Conservation (phyloP, 2,113 vertebrate species). For the Panurus biarmicus region DNA sequence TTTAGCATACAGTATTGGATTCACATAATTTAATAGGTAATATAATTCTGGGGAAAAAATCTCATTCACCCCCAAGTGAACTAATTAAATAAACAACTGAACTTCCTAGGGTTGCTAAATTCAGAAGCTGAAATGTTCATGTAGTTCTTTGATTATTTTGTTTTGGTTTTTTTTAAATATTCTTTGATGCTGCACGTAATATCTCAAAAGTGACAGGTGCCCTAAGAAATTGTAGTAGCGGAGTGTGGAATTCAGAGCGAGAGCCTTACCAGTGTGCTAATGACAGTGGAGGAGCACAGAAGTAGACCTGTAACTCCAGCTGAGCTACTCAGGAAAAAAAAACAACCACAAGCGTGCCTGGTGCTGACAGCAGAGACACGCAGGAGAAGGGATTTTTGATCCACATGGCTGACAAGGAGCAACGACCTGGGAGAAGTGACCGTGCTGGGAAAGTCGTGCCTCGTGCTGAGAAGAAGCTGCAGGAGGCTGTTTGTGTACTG, state of each 20-base stretch:
- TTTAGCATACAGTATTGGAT: neutral
- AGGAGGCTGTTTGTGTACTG: constrained; percentile 76
- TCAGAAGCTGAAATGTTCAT: neutral
- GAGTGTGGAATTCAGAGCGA: constrained; percentile 67
- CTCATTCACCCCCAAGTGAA: neutral
- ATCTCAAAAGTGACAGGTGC: constrained; percentile 25
- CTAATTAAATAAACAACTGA: constrained; percentile 53
- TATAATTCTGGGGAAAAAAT: neutral
- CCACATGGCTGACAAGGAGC: neutral
- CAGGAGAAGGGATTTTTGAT: neutral
- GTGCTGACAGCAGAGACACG: neutral
- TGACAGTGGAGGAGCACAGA: constrained; percentile 19
- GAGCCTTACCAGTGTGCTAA: constrained; percentile 42
- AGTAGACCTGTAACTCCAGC: neutral
- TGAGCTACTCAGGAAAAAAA: neutral
- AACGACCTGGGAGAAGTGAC: neutral
- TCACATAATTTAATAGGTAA: constrained; percentile 29
- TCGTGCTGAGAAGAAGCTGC: neutral
- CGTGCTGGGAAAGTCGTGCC: neutral
- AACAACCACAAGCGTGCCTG: constrained; percentile 58
- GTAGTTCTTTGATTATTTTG: neutral
- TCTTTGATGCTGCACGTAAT: neutral
- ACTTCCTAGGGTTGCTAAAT: neutral
- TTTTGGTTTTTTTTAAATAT: neutral
- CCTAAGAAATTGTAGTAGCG: constrained; percentile 46